phyloP scores from a whole-genome alignment of 2,797 vertebrate species.

The Sebastes kiyomatsui region DNA sequence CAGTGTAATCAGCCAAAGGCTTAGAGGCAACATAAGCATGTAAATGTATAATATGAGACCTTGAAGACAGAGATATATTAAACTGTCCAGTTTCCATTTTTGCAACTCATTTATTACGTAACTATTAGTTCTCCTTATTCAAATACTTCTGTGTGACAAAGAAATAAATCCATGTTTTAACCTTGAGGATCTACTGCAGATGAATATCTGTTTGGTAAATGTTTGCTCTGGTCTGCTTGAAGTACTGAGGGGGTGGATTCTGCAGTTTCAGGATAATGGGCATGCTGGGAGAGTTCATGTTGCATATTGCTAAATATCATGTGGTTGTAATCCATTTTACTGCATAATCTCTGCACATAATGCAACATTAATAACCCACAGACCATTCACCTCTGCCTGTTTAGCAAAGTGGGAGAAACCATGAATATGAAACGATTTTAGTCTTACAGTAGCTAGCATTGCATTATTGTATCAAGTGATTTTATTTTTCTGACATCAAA shows the following conservation, averaged over 20 bases:
- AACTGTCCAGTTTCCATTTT: background rate
- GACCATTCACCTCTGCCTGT: background rate
- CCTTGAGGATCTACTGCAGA: slow-evolving; percentile 24
- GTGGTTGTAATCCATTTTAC: slow-evolving; percentile 7
- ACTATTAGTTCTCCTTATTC: background rate
- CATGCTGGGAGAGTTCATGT: slow-evolving; percentile 6
- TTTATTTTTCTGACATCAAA: background rate
- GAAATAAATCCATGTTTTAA: slow-evolving; percentile 26
- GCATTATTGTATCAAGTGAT: background rate
- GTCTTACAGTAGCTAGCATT: background rate
- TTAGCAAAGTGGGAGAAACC: background rate
- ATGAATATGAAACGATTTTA: background rate
- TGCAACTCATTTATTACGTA: background rate
- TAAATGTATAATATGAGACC: background rate
- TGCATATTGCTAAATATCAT: background rate
- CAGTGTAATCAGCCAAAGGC: background rate
- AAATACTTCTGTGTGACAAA: slow-evolving; percentile 4
- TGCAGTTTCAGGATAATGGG: background rate
- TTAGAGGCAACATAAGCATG: background rate
- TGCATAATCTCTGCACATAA: background rate
- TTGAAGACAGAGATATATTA: background rate
- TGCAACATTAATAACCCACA: background rate
- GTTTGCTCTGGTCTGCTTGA: slow-evolving; percentile 3
- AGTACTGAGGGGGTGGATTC: slow-evolving; percentile 7
- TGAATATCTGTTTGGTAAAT: slow-evolving; percentile 11